These are phyloP conservation scores for Vimba vimba DNA, from an alignment of 2,113 vertebrate species.

Conservation along the genomic window DNA sequence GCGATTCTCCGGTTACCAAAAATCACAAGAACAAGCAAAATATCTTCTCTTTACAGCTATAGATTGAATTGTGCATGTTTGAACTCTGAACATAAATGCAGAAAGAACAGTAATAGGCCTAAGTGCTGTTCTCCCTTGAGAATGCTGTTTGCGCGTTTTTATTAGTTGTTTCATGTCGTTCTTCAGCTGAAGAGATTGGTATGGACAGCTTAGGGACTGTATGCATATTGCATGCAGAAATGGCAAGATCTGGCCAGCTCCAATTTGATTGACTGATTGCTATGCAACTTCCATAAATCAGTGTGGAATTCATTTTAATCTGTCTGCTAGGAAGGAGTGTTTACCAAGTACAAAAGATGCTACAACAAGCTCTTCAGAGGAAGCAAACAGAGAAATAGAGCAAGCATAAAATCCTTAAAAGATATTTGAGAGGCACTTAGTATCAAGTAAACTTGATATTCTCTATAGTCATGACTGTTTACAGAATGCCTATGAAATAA, in stretches of 20 bases:
- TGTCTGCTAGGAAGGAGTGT: not conserved
- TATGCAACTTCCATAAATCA: not conserved
- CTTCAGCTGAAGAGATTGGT: not conserved
- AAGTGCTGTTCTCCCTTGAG: not conserved
- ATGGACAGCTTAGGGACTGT: not conserved
- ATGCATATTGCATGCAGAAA: not conserved
- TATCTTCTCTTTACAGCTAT: too few relatives aligned
- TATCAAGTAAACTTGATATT: not conserved
- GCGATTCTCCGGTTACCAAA: not conserved
- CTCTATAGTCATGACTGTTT: not conserved
- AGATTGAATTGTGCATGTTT: not conserved
- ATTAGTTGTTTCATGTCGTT: not conserved
- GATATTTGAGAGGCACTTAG: constrained; percentile 2
- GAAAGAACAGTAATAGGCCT: not conserved
- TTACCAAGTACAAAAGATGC: not conserved
- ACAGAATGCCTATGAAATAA: not conserved
- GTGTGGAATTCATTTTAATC: not conserved
- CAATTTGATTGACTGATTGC: not conserved
- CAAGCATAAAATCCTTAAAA: not conserved
- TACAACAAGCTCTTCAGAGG: not conserved
- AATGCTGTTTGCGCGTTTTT: not conserved
- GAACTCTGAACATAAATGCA: not conserved
- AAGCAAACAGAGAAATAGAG: not conserved
- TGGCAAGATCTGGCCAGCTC: not conserved
- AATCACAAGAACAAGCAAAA: not conserved